Base-by-base conservation (phyloP, 2,113 vertebrate species). In the Xiphophorus maculatus region DNA sequence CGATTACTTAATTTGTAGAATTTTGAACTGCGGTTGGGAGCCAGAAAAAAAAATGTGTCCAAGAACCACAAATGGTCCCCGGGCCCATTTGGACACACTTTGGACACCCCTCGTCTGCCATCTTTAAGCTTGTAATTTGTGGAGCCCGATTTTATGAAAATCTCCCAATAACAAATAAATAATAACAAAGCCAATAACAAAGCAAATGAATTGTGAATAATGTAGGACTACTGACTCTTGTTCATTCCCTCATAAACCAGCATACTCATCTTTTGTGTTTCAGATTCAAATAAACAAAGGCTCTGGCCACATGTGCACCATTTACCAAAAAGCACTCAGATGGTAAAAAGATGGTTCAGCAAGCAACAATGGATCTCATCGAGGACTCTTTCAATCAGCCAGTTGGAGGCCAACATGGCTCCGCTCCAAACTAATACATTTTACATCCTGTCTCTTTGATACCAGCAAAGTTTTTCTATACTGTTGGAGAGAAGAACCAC, bases 381-480 rank as follows among this genome's bases (percentile, higher is more conserved):
- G 74, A 73, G 79, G 29, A 62, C 77, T 85, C 85, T 66, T 79
- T 84, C 81, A 76, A 81, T 84, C 81, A 78, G 79, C 79, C 76
- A n/a, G 63, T 13, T 58, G 14, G 63, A 60, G 75, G 69, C 75
- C 81, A 79, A 71, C 58, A 69, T 80, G 88, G 84, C 79, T 61
- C 2, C 66, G 77, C 63, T 90, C 87, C 82, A 88, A 84, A 69
- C 71, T 81, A 80, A 90, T 83, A 77, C 75, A 79, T 90, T 86
- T 88, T 82, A 72, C 64, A 69, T 72, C 77, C 77, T 76, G 85
- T 84, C 69, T 33, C 22, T 67, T 74, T 66, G 89, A 90, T 85
- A 79, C 44, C 33, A 63, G 29, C 5, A 69, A 67, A 60, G 64
- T 62, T 14, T 62, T 28, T 73, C 33, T 10, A 33, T 32, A 32